Base-by-base conservation (phyloP, 2,797 vertebrate species). In the Vultur gryphus region DNA sequence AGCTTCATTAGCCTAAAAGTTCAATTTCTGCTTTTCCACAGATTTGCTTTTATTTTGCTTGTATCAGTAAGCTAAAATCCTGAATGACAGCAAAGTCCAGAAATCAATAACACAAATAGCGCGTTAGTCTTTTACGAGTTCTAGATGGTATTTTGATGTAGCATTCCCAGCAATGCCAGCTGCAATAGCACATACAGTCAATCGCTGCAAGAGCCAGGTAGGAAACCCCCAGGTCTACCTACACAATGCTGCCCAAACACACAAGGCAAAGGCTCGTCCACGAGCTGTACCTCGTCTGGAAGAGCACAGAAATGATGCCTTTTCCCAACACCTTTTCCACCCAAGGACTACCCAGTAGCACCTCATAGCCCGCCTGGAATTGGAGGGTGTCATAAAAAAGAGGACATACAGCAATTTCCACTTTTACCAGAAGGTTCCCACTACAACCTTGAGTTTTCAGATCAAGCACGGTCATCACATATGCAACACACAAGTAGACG, bases 401-500 rank as follows among this genome's bases (percentile, higher is more conserved):
- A 58, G 4, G 13, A 78, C 9, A 13, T 2, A 23, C 6, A 51
- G 35, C 37, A 23, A 29, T 31, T 85, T 44, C 43, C 12, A 39
- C 55, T 39, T 54, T 37, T 24, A 49, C 19, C 57, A 41, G 10
- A 35, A 52, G 55, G 25, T 67, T 77, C 67, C 54, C 39, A n/a
- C 24, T 19, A 64, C 20, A 37, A 11, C 14, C 28, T 21, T n/a
- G 52, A 70, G 23, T 2, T 57, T 70, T 75, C 51, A 71, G 43
- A 13, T 48, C 9, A 26, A 80, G 51, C 12, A 4, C 0, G 16
- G 51, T 20, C 61, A 61, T 9, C 72, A 31, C 11, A 6, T 0
- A 1, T 1, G 18, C 7, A 16, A 24, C 1, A 4, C 71, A 17
- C 16, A 16, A 39, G 49, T 0, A 39, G n/a, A 49, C 0, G 1